Conservation (phyloP, 2,888 invertebrate genomes). For the Agrilus mali region DNA sequence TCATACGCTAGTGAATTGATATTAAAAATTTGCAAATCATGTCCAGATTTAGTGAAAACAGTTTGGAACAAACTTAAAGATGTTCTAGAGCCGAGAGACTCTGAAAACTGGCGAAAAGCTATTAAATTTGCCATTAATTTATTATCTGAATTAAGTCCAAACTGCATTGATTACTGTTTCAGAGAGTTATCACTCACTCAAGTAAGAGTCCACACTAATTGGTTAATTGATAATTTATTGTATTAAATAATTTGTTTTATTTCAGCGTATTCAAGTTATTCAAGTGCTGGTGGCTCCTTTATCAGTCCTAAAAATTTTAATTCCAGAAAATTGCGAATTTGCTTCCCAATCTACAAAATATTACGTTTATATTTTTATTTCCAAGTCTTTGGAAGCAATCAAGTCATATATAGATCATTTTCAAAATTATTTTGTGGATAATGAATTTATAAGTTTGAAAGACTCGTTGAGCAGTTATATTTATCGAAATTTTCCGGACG, state of each 20-base stretch:
- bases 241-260: not conserved
- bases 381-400: slow-evolving; percentile 18
- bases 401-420: slow-evolving; percentile 10
- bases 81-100: slow-evolving; percentile 46
- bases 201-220: slow-evolving; percentile 24
- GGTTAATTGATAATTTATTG: not conserved
- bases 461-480: slow-evolving; percentile 17
- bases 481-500: slow-evolving; percentile 27
- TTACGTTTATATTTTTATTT: slow-evolving; percentile 29
- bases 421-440: slow-evolving; percentile 1
- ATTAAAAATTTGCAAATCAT: slow-evolving; percentile 48
- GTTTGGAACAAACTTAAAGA: slow-evolving; percentile 46
- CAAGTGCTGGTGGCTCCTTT: slow-evolving; percentile 23
- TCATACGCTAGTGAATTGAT: slow-evolving; percentile 49
- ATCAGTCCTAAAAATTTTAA: slow-evolving; percentile 22
- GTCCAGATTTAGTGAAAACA: slow-evolving; percentile 59
- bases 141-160: slow-evolving; percentile 36
- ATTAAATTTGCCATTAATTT: slow-evolving; percentile 36
- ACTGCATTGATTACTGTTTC: slow-evolving; percentile 37
- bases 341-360: slow-evolving; percentile 30
- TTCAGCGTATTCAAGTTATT: slow-evolving; percentile 25
- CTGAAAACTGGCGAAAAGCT: slow-evolving; percentile 41
- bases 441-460: slow-evolving; percentile 7
- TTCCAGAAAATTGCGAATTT: slow-evolving; percentile 17
- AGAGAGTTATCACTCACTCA: slow-evolving; percentile 37